Evolutionary conservation across 2,888 invertebrate species (phyloP).

Genomic region (Dryobota labecula): DNA sequence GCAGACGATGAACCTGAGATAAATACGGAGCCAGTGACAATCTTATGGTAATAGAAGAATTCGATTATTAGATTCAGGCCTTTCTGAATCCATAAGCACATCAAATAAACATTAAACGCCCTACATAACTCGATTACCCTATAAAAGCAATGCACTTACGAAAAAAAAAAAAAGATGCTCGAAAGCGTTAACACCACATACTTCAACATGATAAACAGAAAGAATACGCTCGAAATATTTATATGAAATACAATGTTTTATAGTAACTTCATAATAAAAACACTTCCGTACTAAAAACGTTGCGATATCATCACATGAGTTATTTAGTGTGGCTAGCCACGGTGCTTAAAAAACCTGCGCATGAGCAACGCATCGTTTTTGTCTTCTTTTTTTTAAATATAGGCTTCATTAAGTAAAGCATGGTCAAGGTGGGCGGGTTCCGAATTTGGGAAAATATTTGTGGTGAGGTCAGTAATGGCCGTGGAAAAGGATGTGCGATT

Average conservation of each 20-base stretch:
- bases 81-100: background rate
- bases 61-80: background rate
- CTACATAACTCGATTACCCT: background rate
- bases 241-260: conserved; percentile 59
- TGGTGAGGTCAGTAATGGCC: conserved; percentile 42
- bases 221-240: conserved; percentile 53
- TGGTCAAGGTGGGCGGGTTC: conserved; percentile 61
- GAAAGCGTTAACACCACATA: conserved; percentile 13
- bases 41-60: background rate
- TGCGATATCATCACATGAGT: conserved; percentile 72
- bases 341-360: conserved; percentile 48
- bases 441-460: conserved; percentile 34
- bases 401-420: conserved; percentile 66
- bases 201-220: conserved; percentile 26
- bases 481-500: conserved; percentile 22
- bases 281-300: conserved; percentile 77
- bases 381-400: conserved; percentile 49
- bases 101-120: background rate
- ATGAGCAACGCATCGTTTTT: conserved; percentile 57
- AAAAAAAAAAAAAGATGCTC: conserved; percentile 20
- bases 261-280: conserved; percentile 73
- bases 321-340: conserved; percentile 68
- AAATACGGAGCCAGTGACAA: background rate
- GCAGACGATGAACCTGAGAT: conserved; percentile 6
- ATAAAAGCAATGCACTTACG: conserved; percentile 1